Percentiles rank a stretch among this genome's conserved stretches.
Conservation (phyloP, 1,140 invertebrate genomes). For the Caligus rogercresseyi region DNA sequence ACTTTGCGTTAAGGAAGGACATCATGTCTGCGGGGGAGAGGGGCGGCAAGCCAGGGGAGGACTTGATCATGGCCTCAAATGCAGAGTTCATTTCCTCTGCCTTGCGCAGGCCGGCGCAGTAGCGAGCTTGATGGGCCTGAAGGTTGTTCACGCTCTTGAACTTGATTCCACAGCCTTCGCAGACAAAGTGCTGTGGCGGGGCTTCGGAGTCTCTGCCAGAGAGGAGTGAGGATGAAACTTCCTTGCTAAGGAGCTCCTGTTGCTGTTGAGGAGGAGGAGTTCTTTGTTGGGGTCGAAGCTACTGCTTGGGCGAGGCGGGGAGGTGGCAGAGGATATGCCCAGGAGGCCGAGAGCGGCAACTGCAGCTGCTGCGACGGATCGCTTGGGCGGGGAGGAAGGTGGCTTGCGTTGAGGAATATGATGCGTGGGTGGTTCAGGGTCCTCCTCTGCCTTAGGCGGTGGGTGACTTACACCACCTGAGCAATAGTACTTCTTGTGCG, state of each 20-base stretch:
- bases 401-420: too few species aligned
- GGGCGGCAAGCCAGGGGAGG: background rate
- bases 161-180: conserved; percentile 17
- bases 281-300: background rate
- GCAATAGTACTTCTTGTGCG: conserved; percentile 19
- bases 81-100: background rate
- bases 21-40: conserved; percentile 6
- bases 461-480: background rate
- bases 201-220: background rate
- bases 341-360: background rate
- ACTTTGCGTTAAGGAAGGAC: conserved; percentile 11
- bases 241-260: background rate
- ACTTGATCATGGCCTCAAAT: conserved; percentile 8
- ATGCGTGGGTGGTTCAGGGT: background rate
- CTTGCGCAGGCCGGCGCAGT: conserved; percentile 13
- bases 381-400: background rate
- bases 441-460: background rate
- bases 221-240: background rate
- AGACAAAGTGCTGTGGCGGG: conserved; percentile 13
- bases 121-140: conserved; percentile 10
- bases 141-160: conserved; percentile 13
- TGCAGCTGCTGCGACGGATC: background rate
- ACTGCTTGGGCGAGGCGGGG: background rate
- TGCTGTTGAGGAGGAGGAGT: background rate
- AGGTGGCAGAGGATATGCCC: background rate